Evolutionary conservation across 2,797 vertebrate species (phyloP).

Genomic region (Gobio occitaniae): DNA sequence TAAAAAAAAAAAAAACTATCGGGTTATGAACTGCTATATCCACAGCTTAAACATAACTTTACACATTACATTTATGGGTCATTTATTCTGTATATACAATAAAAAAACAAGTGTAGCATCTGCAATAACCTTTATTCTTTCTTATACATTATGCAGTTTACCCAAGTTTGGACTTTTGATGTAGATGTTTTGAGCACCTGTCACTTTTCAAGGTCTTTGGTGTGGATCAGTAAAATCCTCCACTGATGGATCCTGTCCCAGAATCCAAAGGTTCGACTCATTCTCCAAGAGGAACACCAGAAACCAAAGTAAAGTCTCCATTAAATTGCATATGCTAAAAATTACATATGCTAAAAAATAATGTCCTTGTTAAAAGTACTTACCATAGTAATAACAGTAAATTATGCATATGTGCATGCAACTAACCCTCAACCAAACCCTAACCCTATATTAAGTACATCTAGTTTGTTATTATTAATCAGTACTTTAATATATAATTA

Average conservation of each 20-base stretch:
- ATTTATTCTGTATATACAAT: neutral
- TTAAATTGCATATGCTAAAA: neutral
- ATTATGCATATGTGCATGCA: too few relatives aligned
- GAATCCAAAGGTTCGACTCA: constrained; percentile 40
- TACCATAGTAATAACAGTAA: too few relatives aligned
- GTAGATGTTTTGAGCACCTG: neutral
- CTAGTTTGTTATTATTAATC: too few relatives aligned
- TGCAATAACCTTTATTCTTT: neutral
- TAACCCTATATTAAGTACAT: too few relatives aligned
- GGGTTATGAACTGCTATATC: neutral
- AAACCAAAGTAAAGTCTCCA: constrained; percentile 55
- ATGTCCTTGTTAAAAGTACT: too few relatives aligned
- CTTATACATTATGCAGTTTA: neutral
- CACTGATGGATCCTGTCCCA: constrained; percentile 56
- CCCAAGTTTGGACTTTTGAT: neutral
- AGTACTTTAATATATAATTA: too few relatives aligned
- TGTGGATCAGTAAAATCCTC: constrained; percentile 15
- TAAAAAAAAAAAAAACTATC: neutral
- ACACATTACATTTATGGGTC: neutral
- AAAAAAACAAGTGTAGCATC: neutral
- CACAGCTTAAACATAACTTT: neutral
- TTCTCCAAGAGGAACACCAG: constrained; percentile 53
- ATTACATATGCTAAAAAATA: neutral
- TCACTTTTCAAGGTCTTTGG: constrained; percentile 9
- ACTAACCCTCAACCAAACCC: too few relatives aligned